Conservation (phyloP, 2,888 invertebrate genomes). For the Sylvicola cinctus region DNA sequence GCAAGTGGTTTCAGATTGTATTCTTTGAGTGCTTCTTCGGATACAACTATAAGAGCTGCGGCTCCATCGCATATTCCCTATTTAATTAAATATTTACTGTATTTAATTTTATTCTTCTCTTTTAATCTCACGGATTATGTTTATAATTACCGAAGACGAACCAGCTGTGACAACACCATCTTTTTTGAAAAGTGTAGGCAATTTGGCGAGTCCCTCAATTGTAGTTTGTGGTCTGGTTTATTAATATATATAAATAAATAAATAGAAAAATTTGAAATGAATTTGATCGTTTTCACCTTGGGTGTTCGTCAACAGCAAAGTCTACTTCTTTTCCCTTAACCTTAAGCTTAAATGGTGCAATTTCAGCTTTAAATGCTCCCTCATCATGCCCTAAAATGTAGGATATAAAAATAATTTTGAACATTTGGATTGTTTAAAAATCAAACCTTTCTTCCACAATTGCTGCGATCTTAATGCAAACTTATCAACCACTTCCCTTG, state of each 20-base stretch:
- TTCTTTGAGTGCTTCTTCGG: conserved; percentile 69
- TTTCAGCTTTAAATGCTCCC: conserved; percentile 79
- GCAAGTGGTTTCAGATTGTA: conserved; percentile 75
- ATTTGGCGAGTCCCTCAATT: conserved; percentile 60
- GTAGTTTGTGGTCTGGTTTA: conserved; percentile 55
- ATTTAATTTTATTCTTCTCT: not conserved
- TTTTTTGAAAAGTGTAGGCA: conserved; percentile 82
- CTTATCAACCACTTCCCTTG: conserved; percentile 63
- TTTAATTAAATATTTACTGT: conserved; percentile 9
- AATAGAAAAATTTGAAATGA: not conserved
- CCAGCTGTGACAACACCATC: conserved; percentile 89
- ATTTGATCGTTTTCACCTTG: conserved; percentile 23
- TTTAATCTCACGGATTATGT: conserved; percentile 4
- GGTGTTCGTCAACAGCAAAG: conserved; percentile 80
- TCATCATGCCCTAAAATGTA: conserved; percentile 51
- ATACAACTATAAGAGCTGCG: conserved; percentile 73
- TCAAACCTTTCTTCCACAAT: conserved; percentile 62
- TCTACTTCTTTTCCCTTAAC: conserved; percentile 63
- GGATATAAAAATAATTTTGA: conserved; percentile 3
- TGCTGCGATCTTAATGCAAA: conserved; percentile 73
- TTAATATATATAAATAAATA: not conserved
- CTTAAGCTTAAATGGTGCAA: conserved; percentile 66
- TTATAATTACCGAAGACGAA: conserved; percentile 56
- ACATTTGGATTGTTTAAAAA: conserved; percentile 5
- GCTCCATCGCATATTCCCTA: conserved; percentile 98